Conservation (phyloP, 2,888 invertebrate genomes). For the Thumatha senex region DNA sequence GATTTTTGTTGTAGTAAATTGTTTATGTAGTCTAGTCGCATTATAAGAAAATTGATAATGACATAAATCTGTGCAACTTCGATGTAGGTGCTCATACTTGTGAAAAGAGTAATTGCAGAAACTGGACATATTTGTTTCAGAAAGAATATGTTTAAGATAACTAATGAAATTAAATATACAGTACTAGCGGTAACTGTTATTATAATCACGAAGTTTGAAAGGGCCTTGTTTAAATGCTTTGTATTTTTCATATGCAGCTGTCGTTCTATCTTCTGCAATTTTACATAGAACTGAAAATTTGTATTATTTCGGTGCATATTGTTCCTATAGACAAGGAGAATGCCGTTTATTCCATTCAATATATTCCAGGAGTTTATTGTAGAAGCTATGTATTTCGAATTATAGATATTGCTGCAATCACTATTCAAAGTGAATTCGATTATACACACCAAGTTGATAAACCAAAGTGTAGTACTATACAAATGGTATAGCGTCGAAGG, state of each 20-base stretch:
- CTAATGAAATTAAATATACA: conserved; percentile 23
- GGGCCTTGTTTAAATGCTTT: conserved; percentile 37
- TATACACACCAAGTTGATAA: conserved; percentile 34
- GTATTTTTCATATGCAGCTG: conserved; percentile 41
- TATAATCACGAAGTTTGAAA: conserved; percentile 20
- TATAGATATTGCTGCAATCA: conserved; percentile 36
- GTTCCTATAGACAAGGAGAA: conserved; percentile 41
- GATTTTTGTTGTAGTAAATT: conserved; percentile 28
- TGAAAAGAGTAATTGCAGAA: conserved; percentile 27
- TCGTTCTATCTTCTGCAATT: conserved; percentile 60
- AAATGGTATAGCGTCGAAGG: conserved; percentile 42
- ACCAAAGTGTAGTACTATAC: conserved; percentile 45
- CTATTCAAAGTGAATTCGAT: conserved; percentile 33
- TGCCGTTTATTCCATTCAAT: conserved; percentile 36
- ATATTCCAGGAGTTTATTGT: conserved; percentile 44
- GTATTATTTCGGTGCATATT: conserved; percentile 29
- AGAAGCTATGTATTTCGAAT: conserved; percentile 32
- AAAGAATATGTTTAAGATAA: conserved; percentile 35
- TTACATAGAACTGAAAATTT: conserved; percentile 55
- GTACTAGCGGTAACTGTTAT: conserved; percentile 9
- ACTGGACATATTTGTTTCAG: conserved; percentile 38
- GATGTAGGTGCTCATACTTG: conserved; percentile 34
- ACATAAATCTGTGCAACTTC: conserved; percentile 44
- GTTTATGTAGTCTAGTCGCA: conserved; percentile 49
- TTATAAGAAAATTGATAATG: conserved; percentile 42